These are phyloP conservation scores for Penaeus vannamei DNA, from an alignment of 1,140 invertebrate genomes.

Conservation along the genomic window DNA sequence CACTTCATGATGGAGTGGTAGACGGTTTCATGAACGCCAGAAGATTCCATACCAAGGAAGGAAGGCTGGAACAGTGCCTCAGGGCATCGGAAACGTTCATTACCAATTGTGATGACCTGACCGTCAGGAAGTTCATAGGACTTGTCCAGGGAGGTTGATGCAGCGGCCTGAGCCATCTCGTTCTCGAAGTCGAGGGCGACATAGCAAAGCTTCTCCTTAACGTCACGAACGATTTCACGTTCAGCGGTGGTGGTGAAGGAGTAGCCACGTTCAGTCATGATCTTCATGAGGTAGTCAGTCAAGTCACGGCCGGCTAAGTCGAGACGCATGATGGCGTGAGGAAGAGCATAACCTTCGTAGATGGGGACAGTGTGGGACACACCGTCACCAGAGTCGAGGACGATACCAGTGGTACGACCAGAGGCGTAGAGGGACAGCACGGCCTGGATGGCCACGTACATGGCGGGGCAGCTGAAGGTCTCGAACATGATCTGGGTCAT, in stretches of 20 bases:
- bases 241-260: conserved; percentile 78
- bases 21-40: conserved; percentile 3
- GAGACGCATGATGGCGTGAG: conserved; percentile 10
- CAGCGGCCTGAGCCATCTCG: conserved; percentile 18
- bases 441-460: conserved; percentile 33
- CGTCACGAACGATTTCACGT: conserved; percentile 92
- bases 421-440: conserved; percentile 36
- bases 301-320: conserved; percentile 19
- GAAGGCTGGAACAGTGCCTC: conserved; percentile 89
- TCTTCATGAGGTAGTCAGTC: conserved; percentile 85
- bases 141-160: conserved; percentile 8
- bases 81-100: not conserved
- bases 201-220: conserved; percentile 93
- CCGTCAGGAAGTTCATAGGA: conserved; percentile 20
- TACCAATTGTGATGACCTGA: conserved; percentile 4
- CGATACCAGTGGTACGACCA: conserved; percentile 57
- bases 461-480: conserved; percentile 38
- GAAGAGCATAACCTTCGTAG: conserved; percentile 17
- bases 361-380: conserved; percentile 20
- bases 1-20: conserved; percentile 30
- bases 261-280: conserved; percentile 83
- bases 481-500: conserved; percentile 40
- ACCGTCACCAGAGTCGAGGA: not conserved
- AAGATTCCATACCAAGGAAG: conserved; percentile 90
- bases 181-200: conserved; percentile 21